Base-by-base conservation (phyloP, 1,140 invertebrate genomes). In the Drosophila lowei region DNA sequence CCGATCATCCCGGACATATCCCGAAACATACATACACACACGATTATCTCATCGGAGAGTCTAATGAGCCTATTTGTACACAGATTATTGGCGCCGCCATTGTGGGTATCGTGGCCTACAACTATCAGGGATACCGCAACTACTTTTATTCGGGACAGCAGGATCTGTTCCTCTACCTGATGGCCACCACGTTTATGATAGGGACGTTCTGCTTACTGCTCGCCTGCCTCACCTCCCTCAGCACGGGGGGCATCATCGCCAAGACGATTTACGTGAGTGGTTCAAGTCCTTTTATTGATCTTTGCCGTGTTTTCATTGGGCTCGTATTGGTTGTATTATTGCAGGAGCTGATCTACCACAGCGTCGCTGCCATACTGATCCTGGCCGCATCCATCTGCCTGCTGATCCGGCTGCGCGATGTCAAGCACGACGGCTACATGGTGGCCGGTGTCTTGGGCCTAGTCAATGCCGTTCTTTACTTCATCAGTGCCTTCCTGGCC, bases 201-300 rank as follows among this genome's bases (percentile, higher is more conserved):
- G 94, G 94, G 9, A 97, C 96, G 6, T 94, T 95, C 63, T 93
- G 96, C 64, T 86, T 97, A 21, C 88, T 97, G 8, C 77, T 95
- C 6, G 94, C 96, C 9, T 97, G 95, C 77, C 72, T 97, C 1
- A 91, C 94, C 9, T 97, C 96, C 2, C 92, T 96, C 41, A 94
- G 95, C 7, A 96, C 96, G 0, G 95, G 95, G 6, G 94, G 95
- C 13, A 95, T 97, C 65, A 94, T 97, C 63, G 93, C 95, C 0
- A 97, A 97, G 92, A 97, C 96, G 4, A 94, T 96, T 63, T 96
- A 95, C 86, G 96, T 97, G 93, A 96, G 96, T 96, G 72, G 1
- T 34, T 21, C 18, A 11, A 41, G 8, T 9, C 2, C 0, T 28
- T 15, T 2, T 6, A 44, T 44, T 34, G 34, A 13, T 38, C 34